These are phyloP conservation scores for Ectropis crepuscularia DNA, from an alignment of 2,888 invertebrate genomes.

Conservation along the genomic window DNA sequence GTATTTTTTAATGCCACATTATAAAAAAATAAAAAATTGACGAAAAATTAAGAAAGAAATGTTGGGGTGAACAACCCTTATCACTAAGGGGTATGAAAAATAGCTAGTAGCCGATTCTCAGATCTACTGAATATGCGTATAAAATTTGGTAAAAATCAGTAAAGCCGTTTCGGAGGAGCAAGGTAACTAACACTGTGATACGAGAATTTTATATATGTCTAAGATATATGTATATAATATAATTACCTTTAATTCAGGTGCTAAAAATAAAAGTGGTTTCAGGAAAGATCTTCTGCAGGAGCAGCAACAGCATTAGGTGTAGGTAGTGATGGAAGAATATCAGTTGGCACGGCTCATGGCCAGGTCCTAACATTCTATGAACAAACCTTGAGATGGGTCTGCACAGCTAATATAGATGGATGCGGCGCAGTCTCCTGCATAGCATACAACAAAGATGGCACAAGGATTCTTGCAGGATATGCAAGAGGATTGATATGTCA, in stretches of 20 bases:
- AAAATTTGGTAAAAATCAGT: no score
- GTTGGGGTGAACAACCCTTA: no score
- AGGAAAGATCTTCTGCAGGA: constrained; percentile 96
- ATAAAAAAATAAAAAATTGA: no score
- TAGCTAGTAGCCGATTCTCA: no score
- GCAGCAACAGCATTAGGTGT: constrained; percentile 93
- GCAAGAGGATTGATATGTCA: constrained; percentile 94
- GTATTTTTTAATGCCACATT: no score
- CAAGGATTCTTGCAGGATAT: constrained; percentile 90
- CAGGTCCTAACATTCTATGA: constrained; percentile 90
- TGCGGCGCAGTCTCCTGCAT: constrained; percentile 91
- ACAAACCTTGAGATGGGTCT: constrained; percentile 96
- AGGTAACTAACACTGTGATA: no score
- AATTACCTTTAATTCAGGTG: background rate
- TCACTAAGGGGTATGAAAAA: no score
- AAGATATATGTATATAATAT: no score
- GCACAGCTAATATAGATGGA: constrained; percentile 87
- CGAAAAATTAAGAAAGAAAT: no score
- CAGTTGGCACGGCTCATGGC: constrained; percentile 98
- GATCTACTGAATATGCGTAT: no score
- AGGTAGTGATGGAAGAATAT: constrained; percentile 88
- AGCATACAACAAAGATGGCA: constrained; percentile 94
- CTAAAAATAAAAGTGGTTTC: constrained; percentile 46
- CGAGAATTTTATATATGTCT: no score
- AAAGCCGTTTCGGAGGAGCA: no score